Evolutionary conservation across 2,797 vertebrate species (phyloP).

Genomic region (Muscicapa striata): DNA sequence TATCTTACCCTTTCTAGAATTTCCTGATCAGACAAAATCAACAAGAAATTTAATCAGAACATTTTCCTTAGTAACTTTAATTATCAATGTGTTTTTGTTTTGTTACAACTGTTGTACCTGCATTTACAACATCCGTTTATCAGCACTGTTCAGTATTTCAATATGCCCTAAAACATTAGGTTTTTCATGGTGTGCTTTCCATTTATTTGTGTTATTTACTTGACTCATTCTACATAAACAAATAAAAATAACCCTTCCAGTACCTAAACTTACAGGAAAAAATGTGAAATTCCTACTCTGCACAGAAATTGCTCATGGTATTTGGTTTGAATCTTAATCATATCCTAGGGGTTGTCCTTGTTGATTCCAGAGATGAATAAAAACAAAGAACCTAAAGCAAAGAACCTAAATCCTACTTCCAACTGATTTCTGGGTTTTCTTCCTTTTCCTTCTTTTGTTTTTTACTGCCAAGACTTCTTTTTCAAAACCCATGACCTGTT

Average conservation of each 20-base stretch:
- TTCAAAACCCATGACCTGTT: not conserved
- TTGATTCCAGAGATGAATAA: not conserved
- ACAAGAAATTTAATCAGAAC: not conserved
- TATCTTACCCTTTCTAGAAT: not conserved
- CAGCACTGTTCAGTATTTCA: not conserved
- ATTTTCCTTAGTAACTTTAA: not conserved
- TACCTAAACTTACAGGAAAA: not conserved
- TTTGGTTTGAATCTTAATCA: not conserved
- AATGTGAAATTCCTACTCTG: not conserved
- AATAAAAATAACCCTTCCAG: not conserved
- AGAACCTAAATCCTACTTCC: not conserved
- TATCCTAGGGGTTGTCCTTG: not conserved
- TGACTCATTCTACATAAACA: not conserved
- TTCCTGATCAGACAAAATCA: not conserved
- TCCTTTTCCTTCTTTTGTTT: fast-evolving
- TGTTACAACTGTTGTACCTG: not conserved
- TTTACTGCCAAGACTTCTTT: not conserved
- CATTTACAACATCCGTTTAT: not conserved
- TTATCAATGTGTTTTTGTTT: not conserved
- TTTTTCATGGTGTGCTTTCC: not conserved
- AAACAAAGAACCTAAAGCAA: not conserved
- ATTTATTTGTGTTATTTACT: not conserved
- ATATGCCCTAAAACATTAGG: not conserved
- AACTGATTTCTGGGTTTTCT: not conserved
- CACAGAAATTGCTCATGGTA: not conserved